phyloP scores from a whole-genome alignment of 2,888 invertebrate genomes.

The Eurytoma californica region DNA sequence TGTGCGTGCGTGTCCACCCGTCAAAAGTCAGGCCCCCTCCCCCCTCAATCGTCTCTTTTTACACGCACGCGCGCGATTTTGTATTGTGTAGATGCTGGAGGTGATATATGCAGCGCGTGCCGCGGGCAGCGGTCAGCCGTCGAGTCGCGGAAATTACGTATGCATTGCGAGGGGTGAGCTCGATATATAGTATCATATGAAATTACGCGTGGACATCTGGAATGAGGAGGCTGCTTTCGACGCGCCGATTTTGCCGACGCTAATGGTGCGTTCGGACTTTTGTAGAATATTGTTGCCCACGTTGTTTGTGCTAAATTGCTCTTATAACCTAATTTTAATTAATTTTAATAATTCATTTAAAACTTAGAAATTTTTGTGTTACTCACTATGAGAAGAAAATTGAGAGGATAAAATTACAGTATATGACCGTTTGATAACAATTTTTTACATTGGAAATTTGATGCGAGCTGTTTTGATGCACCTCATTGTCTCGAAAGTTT shows the following conservation, averaged over 20 bases:
- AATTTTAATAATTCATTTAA: conserved; percentile 6
- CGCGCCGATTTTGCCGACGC: conserved; percentile 27
- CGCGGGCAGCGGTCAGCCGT: conserved; percentile 25
- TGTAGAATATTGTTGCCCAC: too few relatives aligned
- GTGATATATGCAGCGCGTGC: conserved; percentile 19
- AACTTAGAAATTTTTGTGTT: background rate
- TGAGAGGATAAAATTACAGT: background rate
- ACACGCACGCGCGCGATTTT: conserved; percentile 23
- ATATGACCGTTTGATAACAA: background rate
- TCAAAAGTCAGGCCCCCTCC: conserved; percentile 31
- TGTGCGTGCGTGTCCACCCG: conserved; percentile 30
- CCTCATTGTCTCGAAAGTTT: conserved; percentile 37
- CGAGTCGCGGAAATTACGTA: conserved; percentile 19
- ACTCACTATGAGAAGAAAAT: background rate
- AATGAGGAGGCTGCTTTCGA: conserved; percentile 1
- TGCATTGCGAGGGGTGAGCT: conserved; percentile 27
- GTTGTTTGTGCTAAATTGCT: too few relatives aligned
- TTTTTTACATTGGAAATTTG: conserved; percentile 13
- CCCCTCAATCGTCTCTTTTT: conserved; percentile 28
- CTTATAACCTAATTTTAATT: too few relatives aligned
- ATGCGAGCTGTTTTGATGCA: conserved; percentile 24
- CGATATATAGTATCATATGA: conserved; percentile 20
- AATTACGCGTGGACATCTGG: conserved; percentile 51
- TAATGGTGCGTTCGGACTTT: background rate
- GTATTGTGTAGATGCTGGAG: background rate